A percentile compares a stretch with the other conserved stretches of the same genome.
phyloP scores from a whole-genome alignment of 2,797 vertebrate genomes.

The Taeniopygia guttata region DNA sequence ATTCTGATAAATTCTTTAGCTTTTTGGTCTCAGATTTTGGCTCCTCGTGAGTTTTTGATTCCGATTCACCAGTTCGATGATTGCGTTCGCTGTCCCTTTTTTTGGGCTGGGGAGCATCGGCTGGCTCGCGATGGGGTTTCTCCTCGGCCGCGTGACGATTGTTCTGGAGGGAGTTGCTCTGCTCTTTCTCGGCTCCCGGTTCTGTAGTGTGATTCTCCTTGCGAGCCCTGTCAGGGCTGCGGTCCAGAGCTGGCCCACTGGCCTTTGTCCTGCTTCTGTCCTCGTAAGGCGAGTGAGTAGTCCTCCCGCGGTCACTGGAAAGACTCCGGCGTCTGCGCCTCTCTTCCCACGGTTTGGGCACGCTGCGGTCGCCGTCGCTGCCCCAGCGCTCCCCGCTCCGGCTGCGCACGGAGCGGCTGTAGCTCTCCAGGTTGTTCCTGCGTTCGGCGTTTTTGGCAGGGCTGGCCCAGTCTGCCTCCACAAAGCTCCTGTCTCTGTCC shows the following conservation, averaged over 20 bases:
- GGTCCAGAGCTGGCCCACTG: conserved; percentile 79
- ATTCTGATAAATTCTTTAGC: conserved; percentile 85
- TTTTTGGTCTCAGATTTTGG: conserved; percentile 73
- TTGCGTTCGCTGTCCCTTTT: conserved; percentile 79
- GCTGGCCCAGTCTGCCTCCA: conserved; percentile 87
- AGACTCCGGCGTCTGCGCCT: conserved; percentile 83
- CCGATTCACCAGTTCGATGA: conserved; percentile 78
- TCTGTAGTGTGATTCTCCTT: conserved; percentile 86
- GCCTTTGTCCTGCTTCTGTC: conserved; percentile 83
- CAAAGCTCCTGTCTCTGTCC: conserved; percentile 83
- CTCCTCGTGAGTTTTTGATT: conserved; percentile 77
- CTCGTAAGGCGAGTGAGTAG: conserved; percentile 75
- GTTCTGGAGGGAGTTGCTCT: conserved; percentile 78
- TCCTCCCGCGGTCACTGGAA: conserved; percentile 80
- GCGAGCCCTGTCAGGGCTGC: conserved; percentile 86
- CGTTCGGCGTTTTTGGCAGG: conserved; percentile 85
- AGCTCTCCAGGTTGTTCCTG: conserved; percentile 82
- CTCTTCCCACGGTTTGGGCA: conserved; percentile 82
- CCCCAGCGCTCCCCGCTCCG: conserved; percentile 90
- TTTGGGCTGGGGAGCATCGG: conserved; percentile 76
- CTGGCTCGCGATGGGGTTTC: conserved; percentile 65
- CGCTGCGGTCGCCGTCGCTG: conserved; percentile 77
- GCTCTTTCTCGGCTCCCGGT: conserved; percentile 81
- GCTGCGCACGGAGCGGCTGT: conserved; percentile 84
- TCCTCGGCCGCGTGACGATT: conserved; percentile 81